Percentiles rank a stretch among this genome's conserved stretches.
These are phyloP conservation scores for Conus ventricosus DNA, from an alignment of 1,140 invertebrate genomes.

Conservation along the genomic window DNA sequence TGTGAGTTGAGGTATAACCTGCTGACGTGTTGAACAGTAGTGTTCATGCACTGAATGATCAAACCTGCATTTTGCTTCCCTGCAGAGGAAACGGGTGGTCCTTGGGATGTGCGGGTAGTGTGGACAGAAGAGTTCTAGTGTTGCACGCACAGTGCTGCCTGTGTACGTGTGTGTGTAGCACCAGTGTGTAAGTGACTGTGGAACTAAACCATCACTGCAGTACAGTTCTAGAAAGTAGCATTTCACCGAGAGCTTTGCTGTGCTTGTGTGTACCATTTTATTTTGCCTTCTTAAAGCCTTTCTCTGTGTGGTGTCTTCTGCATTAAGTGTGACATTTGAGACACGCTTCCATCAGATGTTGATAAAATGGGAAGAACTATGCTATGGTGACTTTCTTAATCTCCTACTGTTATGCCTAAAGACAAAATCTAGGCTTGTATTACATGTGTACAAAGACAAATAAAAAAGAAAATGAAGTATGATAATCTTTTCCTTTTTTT, in stretches of 20 bases:
- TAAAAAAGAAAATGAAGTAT: no score
- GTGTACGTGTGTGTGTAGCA: slow-evolving; percentile 18
- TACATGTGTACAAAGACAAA: no score
- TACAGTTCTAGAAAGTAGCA: not conserved
- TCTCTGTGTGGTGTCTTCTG: not conserved
- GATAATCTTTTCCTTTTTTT: no score
- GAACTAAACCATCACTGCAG: not conserved
- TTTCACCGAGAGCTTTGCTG: not conserved
- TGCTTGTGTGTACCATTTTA: not conserved
- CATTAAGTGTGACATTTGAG: no score
- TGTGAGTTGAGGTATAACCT: no score
- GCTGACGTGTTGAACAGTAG: no score
- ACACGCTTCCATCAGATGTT: no score
- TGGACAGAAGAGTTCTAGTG: slow-evolving; percentile 27
- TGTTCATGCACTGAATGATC: no score
- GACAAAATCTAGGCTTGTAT: no score
- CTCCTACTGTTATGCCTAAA: no score
- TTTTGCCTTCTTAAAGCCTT: not conserved
- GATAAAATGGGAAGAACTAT: no score
- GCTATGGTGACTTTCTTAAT: no score
- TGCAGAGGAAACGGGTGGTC: not conserved
- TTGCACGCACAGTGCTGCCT: slow-evolving; percentile 13
- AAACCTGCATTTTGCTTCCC: not conserved
- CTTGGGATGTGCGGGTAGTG: slow-evolving; percentile 9
- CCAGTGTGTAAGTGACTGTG: slow-evolving; percentile 16